These are phyloP conservation scores for Drosophila pandora DNA, from an alignment of 1,140 invertebrate species.

Conservation along the genomic window DNA sequence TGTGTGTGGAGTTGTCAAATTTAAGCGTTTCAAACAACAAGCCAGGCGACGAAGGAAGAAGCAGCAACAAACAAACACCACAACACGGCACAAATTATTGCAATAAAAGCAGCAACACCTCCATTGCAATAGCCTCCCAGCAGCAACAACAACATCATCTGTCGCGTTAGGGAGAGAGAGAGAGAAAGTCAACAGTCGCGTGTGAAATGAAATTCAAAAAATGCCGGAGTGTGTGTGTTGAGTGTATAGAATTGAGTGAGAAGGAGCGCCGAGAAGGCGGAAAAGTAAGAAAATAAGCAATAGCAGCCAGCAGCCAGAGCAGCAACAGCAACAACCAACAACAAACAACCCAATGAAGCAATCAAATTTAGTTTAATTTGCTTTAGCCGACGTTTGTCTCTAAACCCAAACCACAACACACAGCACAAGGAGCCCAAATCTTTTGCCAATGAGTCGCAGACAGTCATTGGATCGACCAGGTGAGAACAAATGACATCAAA, in stretches of 20 bases:
- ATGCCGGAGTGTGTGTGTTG: slow-evolving; percentile 52
- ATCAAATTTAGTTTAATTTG: slow-evolving; percentile 67
- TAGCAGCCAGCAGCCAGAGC: slow-evolving; percentile 37
- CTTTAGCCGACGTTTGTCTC: slow-evolving; percentile 56
- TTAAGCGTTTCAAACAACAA: slow-evolving; percentile 46
- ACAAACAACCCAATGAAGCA: slow-evolving; percentile 64
- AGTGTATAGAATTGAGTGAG: slow-evolving; percentile 74
- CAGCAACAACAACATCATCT: slow-evolving; percentile 24
- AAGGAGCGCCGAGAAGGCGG: slow-evolving; percentile 25
- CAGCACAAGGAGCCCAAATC: slow-evolving; percentile 70
- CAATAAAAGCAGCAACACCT: slow-evolving; percentile 32
- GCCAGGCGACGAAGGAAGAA: slow-evolving; percentile 27
- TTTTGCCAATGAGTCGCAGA: slow-evolving; percentile 83
- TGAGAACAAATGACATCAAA: slow-evolving; percentile 40
- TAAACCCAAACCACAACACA: slow-evolving; percentile 45
- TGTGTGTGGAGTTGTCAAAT: slow-evolving; percentile 56
- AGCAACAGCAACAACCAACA: slow-evolving; percentile 28
- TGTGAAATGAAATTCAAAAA: slow-evolving; percentile 55
- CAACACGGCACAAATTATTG: slow-evolving; percentile 38
- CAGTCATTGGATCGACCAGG: slow-evolving; percentile 84
- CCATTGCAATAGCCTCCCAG: slow-evolving; percentile 2
- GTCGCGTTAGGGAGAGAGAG: slow-evolving; percentile 26
- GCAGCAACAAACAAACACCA: slow-evolving; percentile 63
- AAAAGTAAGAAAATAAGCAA: slow-evolving; percentile 42
- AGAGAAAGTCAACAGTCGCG: slow-evolving; percentile 64